These are phyloP conservation scores for Bugulina stolonifera DNA, from an alignment of 2,888 invertebrate species.

Conservation along the genomic window DNA sequence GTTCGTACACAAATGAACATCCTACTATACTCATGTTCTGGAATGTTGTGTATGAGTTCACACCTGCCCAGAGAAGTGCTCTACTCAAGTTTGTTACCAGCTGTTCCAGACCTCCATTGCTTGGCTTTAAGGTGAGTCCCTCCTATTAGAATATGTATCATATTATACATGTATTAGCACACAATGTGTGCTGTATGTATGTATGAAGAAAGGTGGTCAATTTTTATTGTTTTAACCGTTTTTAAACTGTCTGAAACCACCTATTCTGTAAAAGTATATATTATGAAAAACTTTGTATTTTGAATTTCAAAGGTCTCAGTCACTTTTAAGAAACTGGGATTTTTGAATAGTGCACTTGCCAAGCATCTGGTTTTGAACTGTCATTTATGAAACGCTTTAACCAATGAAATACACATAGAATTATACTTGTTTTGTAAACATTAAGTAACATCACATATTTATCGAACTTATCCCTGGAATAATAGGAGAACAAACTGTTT, in stretches of 20 bases:
- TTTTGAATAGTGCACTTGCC: background rate
- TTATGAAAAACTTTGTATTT: background rate
- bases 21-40: slow-evolving; percentile 82
- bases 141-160: background rate
- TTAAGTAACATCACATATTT: too few species aligned
- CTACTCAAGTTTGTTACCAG: slow-evolving; percentile 96
- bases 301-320: background rate
- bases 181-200: too few species aligned
- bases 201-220: too few species aligned
- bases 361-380: background rate
- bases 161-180: background rate
- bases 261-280: background rate
- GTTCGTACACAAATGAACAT: slow-evolving; percentile 76
- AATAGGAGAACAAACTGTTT: too few species aligned
- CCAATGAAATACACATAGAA: too few species aligned
- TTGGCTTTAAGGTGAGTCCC: slow-evolving; percentile 85
- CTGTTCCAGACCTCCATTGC: slow-evolving; percentile 88
- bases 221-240: too few species aligned
- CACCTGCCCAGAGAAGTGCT: slow-evolving; percentile 68
- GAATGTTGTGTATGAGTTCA: slow-evolving; percentile 76
- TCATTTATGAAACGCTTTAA: too few species aligned
- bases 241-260: too few species aligned
- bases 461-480: too few species aligned
- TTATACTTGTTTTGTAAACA: background rate
- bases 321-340: background rate